These are phyloP conservation scores for Aplidium turbinatum DNA, from an alignment of 23 tunicate genomes.

Conservation along the genomic window DNA sequence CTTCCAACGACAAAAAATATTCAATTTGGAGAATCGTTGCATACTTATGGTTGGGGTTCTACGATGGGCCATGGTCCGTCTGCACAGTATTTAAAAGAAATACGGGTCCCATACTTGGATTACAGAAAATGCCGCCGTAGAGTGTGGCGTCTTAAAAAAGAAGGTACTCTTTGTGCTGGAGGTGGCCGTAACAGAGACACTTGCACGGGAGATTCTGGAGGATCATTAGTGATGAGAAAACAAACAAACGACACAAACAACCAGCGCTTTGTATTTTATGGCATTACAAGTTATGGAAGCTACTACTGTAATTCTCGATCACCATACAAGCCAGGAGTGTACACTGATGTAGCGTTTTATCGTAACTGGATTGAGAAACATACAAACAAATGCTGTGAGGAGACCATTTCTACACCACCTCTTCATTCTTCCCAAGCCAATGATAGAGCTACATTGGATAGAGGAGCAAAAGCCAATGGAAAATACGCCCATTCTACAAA, in stretches of 20 bases:
- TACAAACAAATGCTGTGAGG: slow-evolving; percentile 15
- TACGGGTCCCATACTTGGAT: slow-evolving; percentile 16
- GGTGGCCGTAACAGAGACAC: slow-evolving; percentile 37
- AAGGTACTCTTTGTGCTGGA: slow-evolving; percentile 40
- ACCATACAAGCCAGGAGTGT: slow-evolving; percentile 42
- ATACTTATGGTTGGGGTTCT: slow-evolving; percentile 51
- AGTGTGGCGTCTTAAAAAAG: slow-evolving; percentile 31
- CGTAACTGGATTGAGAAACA: slow-evolving; percentile 7
- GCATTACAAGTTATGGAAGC: slow-evolving; percentile 52
- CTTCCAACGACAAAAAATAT: slow-evolving; percentile 18
- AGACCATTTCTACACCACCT: background rate
- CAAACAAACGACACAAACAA: background rate
- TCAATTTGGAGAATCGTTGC: background rate
- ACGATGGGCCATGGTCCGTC: slow-evolving; percentile 39
- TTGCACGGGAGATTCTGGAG: slow-evolving; percentile 56
- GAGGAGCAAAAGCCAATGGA: too few relatives aligned
- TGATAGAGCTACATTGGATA: too few relatives aligned
- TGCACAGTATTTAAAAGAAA: slow-evolving; percentile 26
- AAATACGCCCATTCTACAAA: too few relatives aligned
- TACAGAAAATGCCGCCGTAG: slow-evolving; percentile 6
- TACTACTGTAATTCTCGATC: slow-evolving; percentile 35
- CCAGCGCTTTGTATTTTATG: slow-evolving; percentile 16
- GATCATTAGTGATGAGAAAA: slow-evolving; percentile 17
- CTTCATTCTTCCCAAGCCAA: too few relatives aligned
- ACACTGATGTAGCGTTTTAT: slow-evolving; percentile 20